A percentile compares a stretch with the other conserved stretches of the same genome.
These are phyloP conservation scores for Dromiciops gliroides DNA, from an alignment of 2,113 vertebrate species.

Conservation along the genomic window DNA sequence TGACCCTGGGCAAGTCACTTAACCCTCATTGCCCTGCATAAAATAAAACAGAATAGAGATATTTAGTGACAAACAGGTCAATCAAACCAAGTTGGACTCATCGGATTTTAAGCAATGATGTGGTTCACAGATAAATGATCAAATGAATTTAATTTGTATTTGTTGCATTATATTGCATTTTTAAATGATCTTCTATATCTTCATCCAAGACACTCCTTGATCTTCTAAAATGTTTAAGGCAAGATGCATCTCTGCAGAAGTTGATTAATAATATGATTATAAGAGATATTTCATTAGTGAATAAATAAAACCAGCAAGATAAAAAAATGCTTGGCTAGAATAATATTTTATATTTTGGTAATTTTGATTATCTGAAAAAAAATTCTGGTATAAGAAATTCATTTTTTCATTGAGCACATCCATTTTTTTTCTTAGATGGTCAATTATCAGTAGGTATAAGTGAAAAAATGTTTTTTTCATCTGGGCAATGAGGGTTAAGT, in stretches of 20 bases:
- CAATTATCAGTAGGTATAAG: neutral
- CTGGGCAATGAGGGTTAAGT: no score
- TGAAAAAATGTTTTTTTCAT: no score
- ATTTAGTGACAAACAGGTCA: neutral
- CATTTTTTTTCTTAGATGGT: neutral
- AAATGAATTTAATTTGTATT: neutral
- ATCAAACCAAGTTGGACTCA: neutral
- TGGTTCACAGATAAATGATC: neutral
- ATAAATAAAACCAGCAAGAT: neutral
- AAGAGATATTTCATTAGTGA: neutral
- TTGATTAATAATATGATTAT: neutral
- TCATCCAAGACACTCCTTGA: neutral
- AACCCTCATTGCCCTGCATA: no score
- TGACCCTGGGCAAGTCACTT: no score
- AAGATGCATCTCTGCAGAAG: neutral
- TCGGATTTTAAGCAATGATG: neutral
- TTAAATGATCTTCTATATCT: neutral
- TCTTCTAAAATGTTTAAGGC: neutral
- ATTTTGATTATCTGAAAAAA: neutral
- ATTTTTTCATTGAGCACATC: neutral
- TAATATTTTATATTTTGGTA: neutral
- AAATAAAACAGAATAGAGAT: no score
- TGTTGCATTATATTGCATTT: neutral
- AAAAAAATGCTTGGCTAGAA: neutral
- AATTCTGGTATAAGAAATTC: neutral